Evolutionary conservation across 2,797 vertebrate genomes (phyloP).

Genomic region (Crocodylus rhombifer): DNA sequence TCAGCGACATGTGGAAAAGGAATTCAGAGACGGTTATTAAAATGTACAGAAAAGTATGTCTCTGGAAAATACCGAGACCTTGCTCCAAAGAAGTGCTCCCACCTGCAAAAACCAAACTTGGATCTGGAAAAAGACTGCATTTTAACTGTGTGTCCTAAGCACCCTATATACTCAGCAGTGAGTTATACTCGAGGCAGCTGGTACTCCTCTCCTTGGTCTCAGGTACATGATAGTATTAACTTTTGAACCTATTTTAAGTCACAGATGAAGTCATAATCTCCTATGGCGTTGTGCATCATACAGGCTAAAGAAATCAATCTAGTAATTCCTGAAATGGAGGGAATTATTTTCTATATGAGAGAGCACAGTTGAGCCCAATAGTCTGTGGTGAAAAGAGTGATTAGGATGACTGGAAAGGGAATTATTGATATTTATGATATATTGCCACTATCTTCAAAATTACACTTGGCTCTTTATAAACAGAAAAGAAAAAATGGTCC

Average conservation of each 20-base stretch:
- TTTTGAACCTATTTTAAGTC: background rate
- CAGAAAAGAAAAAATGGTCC: no score
- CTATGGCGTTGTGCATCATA: background rate
- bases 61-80: slow-evolving; percentile 89
- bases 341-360: background rate
- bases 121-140: slow-evolving; percentile 85
- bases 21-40: slow-evolving; percentile 84
- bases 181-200: slow-evolving; percentile 80
- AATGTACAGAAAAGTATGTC: slow-evolving; percentile 88
- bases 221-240: slow-evolving; percentile 74
- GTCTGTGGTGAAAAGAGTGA: background rate
- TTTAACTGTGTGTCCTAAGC: slow-evolving; percentile 77
- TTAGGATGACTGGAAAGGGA: background rate
- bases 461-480: no score
- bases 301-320: no score
- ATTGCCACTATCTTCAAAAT: no score
- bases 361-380: background rate
- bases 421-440: background rate
- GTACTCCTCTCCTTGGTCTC: slow-evolving; percentile 89
- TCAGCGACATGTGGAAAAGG: slow-evolving; percentile 88
- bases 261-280: background rate
- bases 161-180: slow-evolving; percentile 22
- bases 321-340: no score
- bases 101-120: slow-evolving; percentile 82
- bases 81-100: slow-evolving; percentile 86